These are phyloP conservation scores for Tupaia chinensis DNA, from an alignment of 2,113 vertebrate genomes.

Conservation along the genomic window DNA sequence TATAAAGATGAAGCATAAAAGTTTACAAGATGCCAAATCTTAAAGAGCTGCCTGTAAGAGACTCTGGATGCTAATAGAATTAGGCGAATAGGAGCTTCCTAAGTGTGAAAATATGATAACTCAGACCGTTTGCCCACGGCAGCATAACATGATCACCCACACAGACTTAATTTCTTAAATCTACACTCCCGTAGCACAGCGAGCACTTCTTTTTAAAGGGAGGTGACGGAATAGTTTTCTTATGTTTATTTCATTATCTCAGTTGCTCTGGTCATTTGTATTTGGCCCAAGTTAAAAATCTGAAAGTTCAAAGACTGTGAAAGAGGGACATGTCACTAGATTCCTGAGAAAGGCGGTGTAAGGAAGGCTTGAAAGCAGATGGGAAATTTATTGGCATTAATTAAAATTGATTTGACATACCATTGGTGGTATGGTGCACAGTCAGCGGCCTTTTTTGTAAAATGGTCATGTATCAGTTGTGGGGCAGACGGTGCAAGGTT, in stretches of 20 bases:
- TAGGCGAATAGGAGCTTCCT: background rate
- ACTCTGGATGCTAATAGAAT: background rate
- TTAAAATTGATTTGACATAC: slow-evolving; percentile 86
- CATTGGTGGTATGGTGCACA: slow-evolving; percentile 68
- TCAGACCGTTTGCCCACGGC: background rate
- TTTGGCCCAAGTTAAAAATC: slow-evolving; percentile 3
- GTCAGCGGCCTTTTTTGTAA: slow-evolving; percentile 76
- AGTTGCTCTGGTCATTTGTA: background rate
- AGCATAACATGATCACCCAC: background rate
- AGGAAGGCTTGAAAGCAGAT: slow-evolving; percentile 82
- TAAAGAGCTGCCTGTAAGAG: slow-evolving; percentile 10
- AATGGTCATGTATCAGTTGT: slow-evolving; percentile 76
- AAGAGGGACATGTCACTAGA: slow-evolving; percentile 37
- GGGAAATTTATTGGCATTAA: slow-evolving; percentile 86
- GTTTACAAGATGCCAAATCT: background rate
- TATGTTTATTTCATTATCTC: background rate
- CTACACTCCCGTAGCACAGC: background rate
- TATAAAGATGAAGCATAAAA: slow-evolving; percentile 74
- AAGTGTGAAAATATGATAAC: background rate
- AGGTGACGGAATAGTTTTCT: background rate
- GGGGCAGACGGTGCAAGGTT: slow-evolving; percentile 83
- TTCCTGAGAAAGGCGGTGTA: slow-evolving; percentile 60
- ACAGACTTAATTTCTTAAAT: background rate
- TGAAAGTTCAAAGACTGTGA: slow-evolving; percentile 51
- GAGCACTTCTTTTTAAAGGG: background rate